A percentile compares a stretch with the other conserved stretches of the same genome.
Conservation (phyloP, 2,797 vertebrate genomes). For the Rhabdomys pumilio region DNA sequence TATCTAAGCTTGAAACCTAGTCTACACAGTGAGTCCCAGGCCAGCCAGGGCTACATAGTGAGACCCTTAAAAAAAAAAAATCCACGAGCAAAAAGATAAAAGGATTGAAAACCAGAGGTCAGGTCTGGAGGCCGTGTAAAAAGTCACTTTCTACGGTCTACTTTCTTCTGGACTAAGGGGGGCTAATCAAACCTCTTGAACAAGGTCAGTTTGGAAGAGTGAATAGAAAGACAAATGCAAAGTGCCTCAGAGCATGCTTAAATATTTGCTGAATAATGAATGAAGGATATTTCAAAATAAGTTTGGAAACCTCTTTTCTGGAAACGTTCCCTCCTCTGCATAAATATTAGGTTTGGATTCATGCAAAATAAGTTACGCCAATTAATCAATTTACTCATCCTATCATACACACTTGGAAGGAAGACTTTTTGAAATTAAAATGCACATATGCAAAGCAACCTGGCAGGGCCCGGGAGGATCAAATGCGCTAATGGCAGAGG, state of each 20-base stretch:
- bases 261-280: slow-evolving; percentile 67
- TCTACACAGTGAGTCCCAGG: neutral
- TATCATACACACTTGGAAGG: slow-evolving; percentile 72
- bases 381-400: slow-evolving; percentile 80
- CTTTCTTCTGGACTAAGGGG: neutral
- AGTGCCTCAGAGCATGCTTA: slow-evolving; percentile 23
- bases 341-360: slow-evolving; percentile 76
- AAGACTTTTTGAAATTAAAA: slow-evolving; percentile 79
- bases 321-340: slow-evolving; percentile 59
- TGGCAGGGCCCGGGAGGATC: slow-evolving; percentile 83
- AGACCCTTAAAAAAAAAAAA: neutral
- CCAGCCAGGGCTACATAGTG: neutral
- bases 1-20: neutral
- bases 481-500: slow-evolving; percentile 81
- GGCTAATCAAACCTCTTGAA: slow-evolving; percentile 30
- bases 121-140: neutral
- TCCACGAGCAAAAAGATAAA: neutral
- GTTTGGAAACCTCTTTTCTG: slow-evolving; percentile 66
- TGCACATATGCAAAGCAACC: slow-evolving; percentile 84
- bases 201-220: neutral
- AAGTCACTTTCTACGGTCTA: slow-evolving; percentile 2
- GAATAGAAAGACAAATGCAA: slow-evolving; percentile 28
- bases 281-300: slow-evolving; percentile 54
- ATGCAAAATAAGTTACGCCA: slow-evolving; percentile 57
- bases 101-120: neutral